Evolutionary conservation across 2,113 vertebrate species (phyloP).

Genomic region (Vulpes lagopus): DNA sequence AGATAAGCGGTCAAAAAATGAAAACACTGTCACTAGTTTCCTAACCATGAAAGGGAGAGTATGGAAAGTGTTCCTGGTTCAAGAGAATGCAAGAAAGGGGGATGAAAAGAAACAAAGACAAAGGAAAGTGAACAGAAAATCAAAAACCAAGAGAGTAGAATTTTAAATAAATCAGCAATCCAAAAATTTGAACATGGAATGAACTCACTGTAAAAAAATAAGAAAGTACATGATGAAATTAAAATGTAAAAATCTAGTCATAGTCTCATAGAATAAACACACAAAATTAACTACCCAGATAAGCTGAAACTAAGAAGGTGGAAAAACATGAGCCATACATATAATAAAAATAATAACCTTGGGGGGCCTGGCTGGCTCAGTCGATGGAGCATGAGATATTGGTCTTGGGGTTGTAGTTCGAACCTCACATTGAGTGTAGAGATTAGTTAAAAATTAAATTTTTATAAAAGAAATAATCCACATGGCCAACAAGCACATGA

Average conservation of each 20-base stretch:
- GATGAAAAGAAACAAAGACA: not conserved
- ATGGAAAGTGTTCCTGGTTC: not conserved
- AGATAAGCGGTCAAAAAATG: not conserved
- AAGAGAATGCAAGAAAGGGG: not conserved
- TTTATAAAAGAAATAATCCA: not conserved
- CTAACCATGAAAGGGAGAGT: not conserved
- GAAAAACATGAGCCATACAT: not conserved
- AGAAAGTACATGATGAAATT: not conserved
- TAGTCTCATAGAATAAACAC: not conserved
- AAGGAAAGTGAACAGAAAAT: not conserved
- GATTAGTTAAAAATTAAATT: not conserved
- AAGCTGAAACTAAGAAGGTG: not conserved
- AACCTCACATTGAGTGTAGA: not conserved
- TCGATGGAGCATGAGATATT: not conserved
- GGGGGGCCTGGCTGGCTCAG: not conserved
- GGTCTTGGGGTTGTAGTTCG: not conserved
- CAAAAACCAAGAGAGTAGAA: not conserved
- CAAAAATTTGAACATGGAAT: not conserved
- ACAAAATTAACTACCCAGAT: not conserved
- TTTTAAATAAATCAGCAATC: not conserved
- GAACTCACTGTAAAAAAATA: not conserved
- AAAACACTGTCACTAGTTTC: not conserved
- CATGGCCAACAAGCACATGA: no score
- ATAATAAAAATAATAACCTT: not conserved
- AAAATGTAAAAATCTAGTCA: not conserved